These are phyloP conservation scores for Phrynosoma blainvillii DNA, from an alignment of 2,113 vertebrate species.

Conservation along the genomic window DNA sequence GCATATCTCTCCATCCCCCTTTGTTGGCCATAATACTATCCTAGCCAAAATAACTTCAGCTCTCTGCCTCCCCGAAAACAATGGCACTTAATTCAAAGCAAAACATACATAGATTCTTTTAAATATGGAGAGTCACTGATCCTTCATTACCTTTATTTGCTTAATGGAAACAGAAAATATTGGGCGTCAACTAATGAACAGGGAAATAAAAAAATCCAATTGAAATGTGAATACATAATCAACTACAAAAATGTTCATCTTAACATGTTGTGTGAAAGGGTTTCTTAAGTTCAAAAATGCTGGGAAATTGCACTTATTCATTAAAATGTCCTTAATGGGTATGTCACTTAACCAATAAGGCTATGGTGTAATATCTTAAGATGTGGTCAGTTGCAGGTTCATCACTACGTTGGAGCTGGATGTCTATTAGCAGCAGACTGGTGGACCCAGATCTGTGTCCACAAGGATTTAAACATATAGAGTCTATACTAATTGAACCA, in stretches of 20 bases:
- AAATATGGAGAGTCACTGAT: background rate
- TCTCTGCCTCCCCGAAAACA: background rate
- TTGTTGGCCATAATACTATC: background rate
- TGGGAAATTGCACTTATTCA: background rate
- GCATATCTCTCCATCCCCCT: background rate
- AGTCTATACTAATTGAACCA: background rate
- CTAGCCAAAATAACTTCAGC: background rate
- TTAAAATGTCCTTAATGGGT: background rate
- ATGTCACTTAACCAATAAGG: background rate
- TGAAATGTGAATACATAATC: slow-evolving; percentile 35
- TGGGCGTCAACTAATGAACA: slow-evolving; percentile 21
- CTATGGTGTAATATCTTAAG: background rate
- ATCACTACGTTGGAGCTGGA: background rate
- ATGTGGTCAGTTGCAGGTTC: background rate
- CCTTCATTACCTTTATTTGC: slow-evolving; percentile 41
- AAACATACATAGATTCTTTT: background rate
- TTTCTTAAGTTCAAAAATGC: background rate
- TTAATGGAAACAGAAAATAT: slow-evolving; percentile 42
- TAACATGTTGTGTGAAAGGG: background rate
- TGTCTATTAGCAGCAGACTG: background rate
- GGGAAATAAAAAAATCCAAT: background rate
- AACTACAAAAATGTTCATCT: background rate
- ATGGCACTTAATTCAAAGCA: background rate
- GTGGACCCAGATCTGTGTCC: background rate
- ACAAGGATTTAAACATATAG: background rate